Base-by-base conservation (phyloP, 1,140 invertebrate genomes). In the Acromyrmex charruanus region DNA sequence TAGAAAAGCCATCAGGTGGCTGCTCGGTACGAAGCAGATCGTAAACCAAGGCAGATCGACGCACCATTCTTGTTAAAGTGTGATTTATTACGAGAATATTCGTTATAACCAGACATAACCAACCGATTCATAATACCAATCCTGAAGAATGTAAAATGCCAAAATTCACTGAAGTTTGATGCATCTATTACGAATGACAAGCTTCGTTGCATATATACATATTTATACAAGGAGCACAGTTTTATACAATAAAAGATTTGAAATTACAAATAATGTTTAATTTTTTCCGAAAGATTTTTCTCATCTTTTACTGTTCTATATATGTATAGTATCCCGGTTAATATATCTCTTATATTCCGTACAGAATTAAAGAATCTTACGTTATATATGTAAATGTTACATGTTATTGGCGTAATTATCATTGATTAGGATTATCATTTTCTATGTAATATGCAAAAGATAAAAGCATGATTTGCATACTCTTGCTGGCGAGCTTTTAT, bases 31-130 rank as follows among this genome's bases (percentile, higher is more conserved):
- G 91, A 21, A 94, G 71, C 12, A 94, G 80, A n/a, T 92, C 80
- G 81, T 94, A 94, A 39, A 94, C 88, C 21, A 93, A 85, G 16
- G 72, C 69, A 21, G 92, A 93, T 49, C 88, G 91, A n/a, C 87
- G 89, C 16, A 86, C 88, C 93, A 93, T 94, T 21, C 14, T 65
- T 66, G 18, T 51, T 55, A 68, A 69, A 25, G 16, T 14, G 53
- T 53, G 28, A 81, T 25, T 53, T 72, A 18, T 31, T 21, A 28
- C 31, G n/a, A 49, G 18, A 72, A 69, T 77, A 77, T 81, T 65
- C 2, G 61, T 55, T 55, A 31, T 5, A 31, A 58, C 16, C 5
- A 14, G 21, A 71, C 63, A n/a, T 58, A 80, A 63, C 31, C 80
- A 49, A 16, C 3, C 12, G 12, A 35, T 16, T 74, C 55, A 51